phyloP scores from a whole-genome alignment of 2,888 invertebrate genomes.

The Dorcus parallelipipedus region DNA sequence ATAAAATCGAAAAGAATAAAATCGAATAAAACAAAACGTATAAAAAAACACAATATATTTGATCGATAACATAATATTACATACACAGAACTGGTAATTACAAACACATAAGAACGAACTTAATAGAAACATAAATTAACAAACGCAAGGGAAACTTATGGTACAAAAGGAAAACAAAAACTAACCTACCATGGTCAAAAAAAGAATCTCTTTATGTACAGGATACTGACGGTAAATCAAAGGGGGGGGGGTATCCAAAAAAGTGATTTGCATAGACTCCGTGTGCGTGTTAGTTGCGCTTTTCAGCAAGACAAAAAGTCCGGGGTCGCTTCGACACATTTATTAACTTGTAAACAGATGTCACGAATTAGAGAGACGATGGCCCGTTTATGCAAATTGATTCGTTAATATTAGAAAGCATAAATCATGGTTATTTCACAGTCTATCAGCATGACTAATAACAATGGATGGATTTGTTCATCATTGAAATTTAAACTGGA shows the following conservation, averaged over 20 bases:
- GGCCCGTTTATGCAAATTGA: slow-evolving; percentile 17
- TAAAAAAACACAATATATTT: slow-evolving; percentile 27
- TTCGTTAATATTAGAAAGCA: slow-evolving; percentile 1
- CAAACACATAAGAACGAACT: slow-evolving; percentile 10
- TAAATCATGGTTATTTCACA: not conserved
- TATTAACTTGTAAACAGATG: slow-evolving; percentile 32
- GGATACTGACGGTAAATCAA: too few relatives aligned
- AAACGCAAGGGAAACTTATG: slow-evolving; percentile 5
- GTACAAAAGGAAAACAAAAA: slow-evolving; percentile 5
- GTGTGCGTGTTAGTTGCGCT: slow-evolving; percentile 30
- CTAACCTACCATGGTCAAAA: not conserved
- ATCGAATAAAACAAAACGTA: slow-evolving; percentile 24
- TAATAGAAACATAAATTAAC: slow-evolving; percentile 6
- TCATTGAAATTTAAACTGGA: too few relatives aligned
- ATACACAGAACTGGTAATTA: slow-evolving; percentile 21
- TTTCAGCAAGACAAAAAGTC: slow-evolving; percentile 23
- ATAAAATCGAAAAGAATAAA: too few relatives aligned
- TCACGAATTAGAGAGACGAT: slow-evolving; percentile 23
- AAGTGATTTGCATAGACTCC: slow-evolving; percentile 29
- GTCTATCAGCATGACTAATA: not conserved
- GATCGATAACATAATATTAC: slow-evolving; percentile 23
- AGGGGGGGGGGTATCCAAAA: slow-evolving; percentile 18
- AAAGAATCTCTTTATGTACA: too few relatives aligned
- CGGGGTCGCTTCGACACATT: slow-evolving; percentile 15
- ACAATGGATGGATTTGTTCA: not conserved